phyloP scores from a whole-genome alignment of 2,888 invertebrate genomes.

The Drosophila maculinotata region DNA sequence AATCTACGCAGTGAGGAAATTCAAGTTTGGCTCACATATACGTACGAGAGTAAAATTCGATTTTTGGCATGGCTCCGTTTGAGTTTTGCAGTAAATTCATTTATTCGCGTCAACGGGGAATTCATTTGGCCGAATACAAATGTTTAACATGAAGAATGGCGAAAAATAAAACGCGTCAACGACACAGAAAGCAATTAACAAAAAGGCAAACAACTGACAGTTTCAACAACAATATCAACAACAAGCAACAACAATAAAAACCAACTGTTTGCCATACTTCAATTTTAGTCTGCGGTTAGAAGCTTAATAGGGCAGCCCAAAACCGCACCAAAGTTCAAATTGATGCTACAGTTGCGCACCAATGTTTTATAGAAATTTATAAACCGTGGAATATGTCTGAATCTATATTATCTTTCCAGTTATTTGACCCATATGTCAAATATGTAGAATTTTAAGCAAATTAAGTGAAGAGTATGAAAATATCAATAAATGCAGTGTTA shows the following conservation, averaged over 20 bases:
- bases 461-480: no score
- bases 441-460: no score
- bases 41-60: neutral
- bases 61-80: neutral
- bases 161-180: constrained; percentile 20
- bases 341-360: neutral
- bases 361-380: neutral
- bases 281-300: constrained; percentile 23
- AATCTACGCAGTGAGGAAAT: neutral
- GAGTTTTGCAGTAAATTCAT: constrained; percentile 1
- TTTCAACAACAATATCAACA: constrained; percentile 1
- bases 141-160: constrained; percentile 11
- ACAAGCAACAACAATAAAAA: constrained; percentile 14
- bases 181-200: constrained; percentile 35
- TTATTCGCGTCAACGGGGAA: constrained; percentile 18
- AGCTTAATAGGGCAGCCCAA: constrained; percentile 11
- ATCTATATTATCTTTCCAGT: no score
- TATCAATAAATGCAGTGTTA: no score
- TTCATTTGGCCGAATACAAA: constrained; percentile 9
- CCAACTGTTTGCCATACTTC: constrained; percentile 11
- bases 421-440: neutral
- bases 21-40: neutral
- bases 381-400: no score
- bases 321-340: constrained; percentile 19
- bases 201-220: constrained; percentile 16